A percentile compares a stretch with the other conserved stretches of the same genome.
These are phyloP conservation scores for Dicranocentrus wangi DNA, from an alignment of 2,888 invertebrate genomes.

Conservation along the genomic window DNA sequence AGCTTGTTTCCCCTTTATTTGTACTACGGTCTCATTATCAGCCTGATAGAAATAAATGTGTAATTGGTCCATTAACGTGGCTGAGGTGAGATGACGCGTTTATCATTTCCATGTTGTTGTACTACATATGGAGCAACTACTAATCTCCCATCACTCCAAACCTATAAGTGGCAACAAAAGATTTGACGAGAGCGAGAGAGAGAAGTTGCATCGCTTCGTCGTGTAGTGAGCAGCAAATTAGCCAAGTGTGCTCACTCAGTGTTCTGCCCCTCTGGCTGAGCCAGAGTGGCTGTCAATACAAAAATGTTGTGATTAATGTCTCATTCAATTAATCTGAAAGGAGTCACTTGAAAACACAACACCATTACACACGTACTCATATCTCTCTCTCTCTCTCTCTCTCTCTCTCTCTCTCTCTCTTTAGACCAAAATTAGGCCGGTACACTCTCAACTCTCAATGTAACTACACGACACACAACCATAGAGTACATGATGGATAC, in stretches of 20 bases:
- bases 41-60: slow-evolving; percentile 37
- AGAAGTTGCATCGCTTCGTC: not conserved
- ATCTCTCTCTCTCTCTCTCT: no score
- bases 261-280: no score
- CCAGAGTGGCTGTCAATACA: no score
- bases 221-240: not conserved
- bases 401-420: no score
- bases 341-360: slow-evolving; percentile 42
- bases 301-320: slow-evolving; percentile 59
- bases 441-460: no score
- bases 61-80: slow-evolving; percentile 49
- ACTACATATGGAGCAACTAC: not conserved
- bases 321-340: slow-evolving; percentile 58
- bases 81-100: slow-evolving; percentile 22
- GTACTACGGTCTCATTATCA: slow-evolving; percentile 46
- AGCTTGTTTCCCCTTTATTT: slow-evolving; percentile 47
- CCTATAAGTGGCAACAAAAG: not conserved
- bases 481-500: not conserved
- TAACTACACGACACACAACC: not conserved
- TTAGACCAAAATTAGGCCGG: no score
- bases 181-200: not conserved
- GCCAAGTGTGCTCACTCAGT: slow-evolving; percentile 33
- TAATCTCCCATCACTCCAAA: slow-evolving; percentile 6
- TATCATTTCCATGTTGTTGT: slow-evolving; percentile 5
- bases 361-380: slow-evolving; percentile 12